Evolutionary conservation across 2,888 invertebrate species (phyloP), one percentile per base, ranked within the genome.

Genomic region (Cantharis nigra): DNA sequence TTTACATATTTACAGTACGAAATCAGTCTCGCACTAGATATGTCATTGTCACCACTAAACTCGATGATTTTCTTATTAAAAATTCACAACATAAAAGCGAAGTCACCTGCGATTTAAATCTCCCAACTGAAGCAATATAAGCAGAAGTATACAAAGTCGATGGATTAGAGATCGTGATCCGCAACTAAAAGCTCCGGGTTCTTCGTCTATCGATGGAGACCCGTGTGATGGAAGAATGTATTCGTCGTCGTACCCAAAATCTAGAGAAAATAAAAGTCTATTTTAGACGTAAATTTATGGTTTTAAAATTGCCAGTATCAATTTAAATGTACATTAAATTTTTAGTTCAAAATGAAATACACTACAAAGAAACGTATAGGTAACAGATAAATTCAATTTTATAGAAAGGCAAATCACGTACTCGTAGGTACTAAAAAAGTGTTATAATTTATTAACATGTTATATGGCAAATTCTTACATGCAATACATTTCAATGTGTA

Each of bases 191-290:
- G 76, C 74, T 71, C 88, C 88, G 28, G 88, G 88, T 63, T 88
- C 88, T 79, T 87, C 87, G 71, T 85, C 87, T 76, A 88, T 86
- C 71, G 88, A 87, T 16, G 89, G 88, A 33, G 89, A 88, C 14
- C 88, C 86, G 81, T 88, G 86, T 67, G 88, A 88, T 14, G 88
- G 85, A 76, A 88, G 84, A 23, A 87, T 88, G 83, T 88, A 89
- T 78, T 89, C 89, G 28, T 86, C 86, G 74, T 89, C 88, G 82
- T 87, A 87, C 74, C 88, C 88, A 82, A 88, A 88, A 79, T 88
- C 87, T 87, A 85, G 64, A 86, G 85, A 80, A 82, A 79, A 82
- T 81, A 78, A 79, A 81, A 63, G 63, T 28, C 23, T 67, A 67
- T 67, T 63, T 64, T 64, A 20, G 16, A 49, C 49, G n/a, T 4